phyloP scores from a whole-genome alignment of 1,140 invertebrate species.

The Oscheius sp. region DNA sequence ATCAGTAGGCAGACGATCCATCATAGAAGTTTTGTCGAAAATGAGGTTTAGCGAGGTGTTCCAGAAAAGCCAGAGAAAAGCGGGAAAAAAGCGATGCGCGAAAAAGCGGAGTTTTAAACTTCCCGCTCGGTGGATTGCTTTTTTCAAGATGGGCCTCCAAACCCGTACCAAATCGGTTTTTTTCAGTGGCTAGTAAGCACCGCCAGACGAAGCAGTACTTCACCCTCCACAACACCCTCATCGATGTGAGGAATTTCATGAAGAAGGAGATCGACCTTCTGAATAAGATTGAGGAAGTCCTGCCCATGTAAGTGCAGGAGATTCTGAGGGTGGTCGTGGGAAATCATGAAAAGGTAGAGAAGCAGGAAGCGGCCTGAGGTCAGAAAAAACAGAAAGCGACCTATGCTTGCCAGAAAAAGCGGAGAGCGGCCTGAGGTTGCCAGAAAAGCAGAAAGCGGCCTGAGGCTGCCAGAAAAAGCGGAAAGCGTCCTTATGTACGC shows the following conservation, averaged over 20 bases:
- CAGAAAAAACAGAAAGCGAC: constrained; percentile 1
- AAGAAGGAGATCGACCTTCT: constrained; percentile 84
- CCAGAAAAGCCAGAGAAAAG: background rate
- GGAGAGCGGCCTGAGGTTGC: background rate
- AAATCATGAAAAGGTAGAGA: constrained; percentile 77
- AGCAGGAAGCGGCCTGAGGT: constrained; percentile 15
- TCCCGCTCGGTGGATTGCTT: too few relatives aligned
- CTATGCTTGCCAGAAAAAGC: background rate
- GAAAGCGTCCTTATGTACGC: constrained; percentile 5
- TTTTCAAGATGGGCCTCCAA: background rate
- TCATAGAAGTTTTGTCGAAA: too few relatives aligned
- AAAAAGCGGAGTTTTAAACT: too few relatives aligned
- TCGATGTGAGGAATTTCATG: constrained; percentile 85
- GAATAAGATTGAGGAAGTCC: constrained; percentile 90
- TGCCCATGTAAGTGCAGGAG: constrained; percentile 74
- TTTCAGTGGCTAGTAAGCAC: constrained; percentile 84
- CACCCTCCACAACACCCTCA: constrained; percentile 89
- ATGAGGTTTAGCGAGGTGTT: too few relatives aligned
- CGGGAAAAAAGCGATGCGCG: too few relatives aligned
- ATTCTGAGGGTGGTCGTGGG: constrained; percentile 80
- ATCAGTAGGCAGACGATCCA: too few relatives aligned
- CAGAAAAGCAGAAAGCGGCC: background rate
- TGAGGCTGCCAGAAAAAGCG: background rate
- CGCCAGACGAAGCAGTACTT: constrained; percentile 96
- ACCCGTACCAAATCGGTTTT: constrained; percentile 15